A percentile compares a stretch with the other conserved stretches of the same genome.
phyloP scores from a whole-genome alignment of 1,140 invertebrate species.

The Drepana arcuata region DNA sequence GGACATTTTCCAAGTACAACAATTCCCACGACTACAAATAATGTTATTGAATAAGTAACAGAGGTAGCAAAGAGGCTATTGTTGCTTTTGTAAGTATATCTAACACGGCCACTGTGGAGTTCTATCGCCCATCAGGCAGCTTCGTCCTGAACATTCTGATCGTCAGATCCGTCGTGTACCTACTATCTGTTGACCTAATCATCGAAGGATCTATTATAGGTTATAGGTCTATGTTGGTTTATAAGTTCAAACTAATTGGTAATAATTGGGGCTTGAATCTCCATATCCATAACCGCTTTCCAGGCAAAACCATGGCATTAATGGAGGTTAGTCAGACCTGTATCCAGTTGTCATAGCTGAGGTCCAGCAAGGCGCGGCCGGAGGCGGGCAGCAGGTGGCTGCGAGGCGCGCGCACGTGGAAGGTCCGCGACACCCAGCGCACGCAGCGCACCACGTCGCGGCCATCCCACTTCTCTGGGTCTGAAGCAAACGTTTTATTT shows the following conservation, averaged over 20 bases:
- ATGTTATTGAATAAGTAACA: background rate
- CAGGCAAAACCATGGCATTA: background rate
- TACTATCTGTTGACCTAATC: background rate
- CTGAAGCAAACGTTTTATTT: conserved; percentile 16
- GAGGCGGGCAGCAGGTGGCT: conserved; percentile 37
- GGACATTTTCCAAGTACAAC: background rate
- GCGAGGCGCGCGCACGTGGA: conserved; percentile 43
- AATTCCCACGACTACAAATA: background rate
- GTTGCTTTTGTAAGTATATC: background rate
- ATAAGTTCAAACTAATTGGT: background rate
- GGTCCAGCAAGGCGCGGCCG: conserved; percentile 35
- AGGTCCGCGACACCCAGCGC: conserved; percentile 44
- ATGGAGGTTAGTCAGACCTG: conserved; percentile 30
- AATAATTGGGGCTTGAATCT: background rate
- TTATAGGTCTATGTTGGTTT: too few species aligned
- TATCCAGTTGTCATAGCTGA: conserved; percentile 42
- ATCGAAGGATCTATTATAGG: background rate
- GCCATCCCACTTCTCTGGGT: conserved; percentile 44
- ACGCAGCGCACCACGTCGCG: conserved; percentile 49
- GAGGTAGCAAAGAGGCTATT: background rate
- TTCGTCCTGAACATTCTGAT: background rate
- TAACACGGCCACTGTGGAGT: background rate
- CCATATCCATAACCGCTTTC: background rate
- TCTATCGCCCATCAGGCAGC: background rate
- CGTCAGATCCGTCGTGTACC: background rate